These are phyloP conservation scores for Nematolebias whitei DNA, from an alignment of 2,113 vertebrate species.

Conservation along the genomic window DNA sequence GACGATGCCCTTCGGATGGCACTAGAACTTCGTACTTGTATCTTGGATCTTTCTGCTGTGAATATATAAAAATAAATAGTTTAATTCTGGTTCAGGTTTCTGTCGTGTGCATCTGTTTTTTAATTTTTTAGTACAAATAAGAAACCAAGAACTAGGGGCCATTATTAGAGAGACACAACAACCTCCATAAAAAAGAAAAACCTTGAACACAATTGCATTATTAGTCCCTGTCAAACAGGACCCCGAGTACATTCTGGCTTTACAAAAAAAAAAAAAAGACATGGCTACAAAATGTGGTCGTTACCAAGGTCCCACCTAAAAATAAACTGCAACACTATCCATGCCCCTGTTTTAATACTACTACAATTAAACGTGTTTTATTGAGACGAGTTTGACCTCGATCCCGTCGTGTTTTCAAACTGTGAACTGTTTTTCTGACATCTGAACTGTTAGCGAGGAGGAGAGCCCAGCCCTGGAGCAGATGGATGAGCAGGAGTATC, in stretches of 20 bases:
- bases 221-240: not conserved
- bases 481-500: constrained; percentile 58
- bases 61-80: constrained; percentile 18
- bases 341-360: not conserved
- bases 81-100: not conserved
- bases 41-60: constrained; percentile 88
- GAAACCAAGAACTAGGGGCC: too few relatives aligned
- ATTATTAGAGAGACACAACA: not conserved
- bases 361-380: not conserved
- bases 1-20: constrained; percentile 92
- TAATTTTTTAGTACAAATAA: too few relatives aligned
- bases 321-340: not conserved
- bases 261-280: not conserved
- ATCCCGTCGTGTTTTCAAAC: constrained; percentile 22
- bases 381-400: not conserved
- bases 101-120: not conserved
- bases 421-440: constrained; percentile 1
- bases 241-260: not conserved
- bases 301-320: not conserved
- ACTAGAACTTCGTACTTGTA: constrained; percentile 86
- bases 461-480: constrained; percentile 23
- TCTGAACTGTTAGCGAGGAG: constrained; percentile 7
- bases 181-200: not conserved
- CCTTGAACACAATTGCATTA: not conserved
- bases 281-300: not conserved